Conservation (phyloP, 2,113 vertebrate genomes). For the Limnothrissa miodon region DNA sequence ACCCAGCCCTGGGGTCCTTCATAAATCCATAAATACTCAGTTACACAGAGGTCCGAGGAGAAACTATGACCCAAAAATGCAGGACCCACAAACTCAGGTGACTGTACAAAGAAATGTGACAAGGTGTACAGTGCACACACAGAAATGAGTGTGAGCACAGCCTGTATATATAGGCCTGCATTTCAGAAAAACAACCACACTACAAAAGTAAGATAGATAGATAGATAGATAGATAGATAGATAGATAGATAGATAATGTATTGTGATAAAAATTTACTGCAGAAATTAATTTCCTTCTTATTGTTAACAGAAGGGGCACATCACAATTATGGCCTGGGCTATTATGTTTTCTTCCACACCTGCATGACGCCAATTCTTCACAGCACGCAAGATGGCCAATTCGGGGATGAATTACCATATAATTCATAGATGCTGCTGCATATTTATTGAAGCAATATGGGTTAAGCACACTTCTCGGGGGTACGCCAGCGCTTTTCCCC, state of each 20-base stretch:
- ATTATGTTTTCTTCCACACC: background rate
- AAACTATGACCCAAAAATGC: constrained; percentile 51
- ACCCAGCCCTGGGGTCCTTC: constrained; percentile 46
- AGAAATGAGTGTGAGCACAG: background rate
- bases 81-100: constrained; percentile 1
- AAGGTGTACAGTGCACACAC: background rate
- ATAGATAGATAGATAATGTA: background rate
- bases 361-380: background rate
- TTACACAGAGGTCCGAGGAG: constrained; percentile 24
- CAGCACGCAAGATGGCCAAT: constrained; percentile 6
- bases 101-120: constrained; percentile 18
- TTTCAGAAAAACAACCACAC: background rate
- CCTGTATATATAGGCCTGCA: background rate
- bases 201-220: background rate
- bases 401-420: constrained; percentile 18
- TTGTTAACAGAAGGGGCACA: background rate
- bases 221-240: constrained; percentile 8
- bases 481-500: constrained; percentile 28
- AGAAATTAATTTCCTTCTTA: background rate
- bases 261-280: background rate
- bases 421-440: constrained; percentile 44
- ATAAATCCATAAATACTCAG: constrained; percentile 57
- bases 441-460: constrained; percentile 59
- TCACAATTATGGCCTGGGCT: background rate
- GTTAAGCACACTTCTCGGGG: constrained; percentile 52